Conservation (phyloP, 2,113 vertebrate species). For the Charina bottae region DNA sequence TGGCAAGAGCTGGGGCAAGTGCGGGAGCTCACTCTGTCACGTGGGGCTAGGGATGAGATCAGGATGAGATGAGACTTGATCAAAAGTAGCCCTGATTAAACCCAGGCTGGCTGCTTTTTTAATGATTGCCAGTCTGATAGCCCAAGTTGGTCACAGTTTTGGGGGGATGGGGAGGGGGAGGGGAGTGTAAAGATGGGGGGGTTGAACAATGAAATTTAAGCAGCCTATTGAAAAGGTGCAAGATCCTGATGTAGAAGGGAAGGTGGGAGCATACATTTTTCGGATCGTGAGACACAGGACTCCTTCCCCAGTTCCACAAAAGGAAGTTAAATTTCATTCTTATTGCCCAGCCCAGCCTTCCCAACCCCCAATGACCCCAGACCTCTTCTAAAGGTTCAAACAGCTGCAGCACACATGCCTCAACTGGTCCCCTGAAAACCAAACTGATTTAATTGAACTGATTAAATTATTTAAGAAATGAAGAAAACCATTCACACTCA, state of each 20-base stretch:
- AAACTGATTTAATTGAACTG: not conserved
- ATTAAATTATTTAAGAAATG: not conserved
- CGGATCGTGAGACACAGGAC: not conserved
- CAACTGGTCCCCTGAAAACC: not conserved
- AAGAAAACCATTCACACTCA: not conserved
- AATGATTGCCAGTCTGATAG: rapidly evolving
- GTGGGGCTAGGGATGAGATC: no score
- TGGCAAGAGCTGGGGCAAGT: no score
- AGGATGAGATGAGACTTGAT: not conserved
- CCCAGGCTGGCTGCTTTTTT: not conserved
- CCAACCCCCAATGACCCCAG: not conserved
- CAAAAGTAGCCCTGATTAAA: not conserved
- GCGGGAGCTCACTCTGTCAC: no score
- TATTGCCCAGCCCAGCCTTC: not conserved
- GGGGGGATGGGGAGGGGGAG: not conserved
- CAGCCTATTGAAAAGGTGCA: not conserved
- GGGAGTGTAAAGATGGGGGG: not conserved
- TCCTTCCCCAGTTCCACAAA: not conserved
- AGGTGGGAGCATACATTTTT: not conserved
- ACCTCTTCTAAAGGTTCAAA: not conserved
- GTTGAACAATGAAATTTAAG: conserved; percentile 5
- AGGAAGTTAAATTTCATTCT: not conserved
- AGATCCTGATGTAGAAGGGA: not conserved
- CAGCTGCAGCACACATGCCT: not conserved
- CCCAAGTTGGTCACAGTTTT: not conserved